Percentiles rank a stretch among this genome's conserved stretches.
These are phyloP conservation scores for Polypterus bichir DNA, from an alignment of 2,113 vertebrate genomes.

Conservation along the genomic window DNA sequence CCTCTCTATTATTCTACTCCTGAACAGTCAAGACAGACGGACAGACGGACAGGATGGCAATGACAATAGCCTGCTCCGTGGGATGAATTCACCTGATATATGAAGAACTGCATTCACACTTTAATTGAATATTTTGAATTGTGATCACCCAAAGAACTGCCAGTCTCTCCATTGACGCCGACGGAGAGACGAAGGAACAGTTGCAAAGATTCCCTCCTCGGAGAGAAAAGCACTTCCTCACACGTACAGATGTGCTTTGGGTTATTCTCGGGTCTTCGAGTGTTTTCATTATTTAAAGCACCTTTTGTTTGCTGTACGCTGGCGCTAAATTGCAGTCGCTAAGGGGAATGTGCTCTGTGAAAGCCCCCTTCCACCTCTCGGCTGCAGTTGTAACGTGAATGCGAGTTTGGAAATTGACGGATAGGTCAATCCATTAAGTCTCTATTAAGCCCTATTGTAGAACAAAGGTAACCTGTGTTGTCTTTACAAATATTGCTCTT, in stretches of 20 bases:
- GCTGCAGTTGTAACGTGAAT: slow-evolving; percentile 66
- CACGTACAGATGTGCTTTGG: slow-evolving; percentile 46
- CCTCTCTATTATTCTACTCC: too few relatives aligned
- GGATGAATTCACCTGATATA: slow-evolving; percentile 70
- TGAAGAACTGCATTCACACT: slow-evolving; percentile 79
- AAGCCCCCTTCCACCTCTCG: slow-evolving; percentile 58
- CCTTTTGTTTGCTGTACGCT: slow-evolving; percentile 79
- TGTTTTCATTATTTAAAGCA: slow-evolving; percentile 76
- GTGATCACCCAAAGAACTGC: too few relatives aligned
- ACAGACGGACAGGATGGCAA: too few relatives aligned
- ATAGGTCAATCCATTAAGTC: slow-evolving; percentile 88
- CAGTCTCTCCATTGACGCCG: slow-evolving; percentile 18
- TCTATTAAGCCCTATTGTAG: slow-evolving; percentile 80
- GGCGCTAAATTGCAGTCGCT: slow-evolving; percentile 90
- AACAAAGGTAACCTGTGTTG: slow-evolving; percentile 75
- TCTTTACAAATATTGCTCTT: slow-evolving; percentile 83
- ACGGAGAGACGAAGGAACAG: slow-evolving; percentile 53
- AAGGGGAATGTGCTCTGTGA: slow-evolving; percentile 74
- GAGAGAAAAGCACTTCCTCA: slow-evolving; percentile 53
- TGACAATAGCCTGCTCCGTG: slow-evolving; percentile 48
- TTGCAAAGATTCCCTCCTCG: slow-evolving; percentile 72
- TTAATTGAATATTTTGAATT: slow-evolving; percentile 99
- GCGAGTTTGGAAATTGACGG: slow-evolving; percentile 69
- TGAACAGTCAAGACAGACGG: too few relatives aligned
- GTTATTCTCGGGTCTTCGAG: slow-evolving; percentile 67